Percentiles rank a stretch among this genome's conserved stretches.
phyloP scores from a whole-genome alignment of 2,113 vertebrate genomes.

The Bubo scandiacus region DNA sequence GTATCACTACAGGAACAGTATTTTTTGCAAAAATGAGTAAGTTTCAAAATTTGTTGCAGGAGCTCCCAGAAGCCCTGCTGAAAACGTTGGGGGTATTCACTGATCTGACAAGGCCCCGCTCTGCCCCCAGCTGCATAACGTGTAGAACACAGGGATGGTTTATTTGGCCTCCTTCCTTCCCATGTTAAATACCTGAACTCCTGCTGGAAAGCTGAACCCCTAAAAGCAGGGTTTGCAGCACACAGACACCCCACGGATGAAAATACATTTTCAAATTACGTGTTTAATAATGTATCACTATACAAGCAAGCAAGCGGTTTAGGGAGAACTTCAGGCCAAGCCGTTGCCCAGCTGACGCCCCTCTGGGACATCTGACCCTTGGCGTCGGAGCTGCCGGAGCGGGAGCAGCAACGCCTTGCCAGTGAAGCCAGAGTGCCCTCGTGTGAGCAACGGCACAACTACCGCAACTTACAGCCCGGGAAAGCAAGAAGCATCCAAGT shows the following conservation, averaged over 20 bases:
- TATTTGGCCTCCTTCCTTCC: not conserved
- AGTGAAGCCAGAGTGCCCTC: conserved; percentile 53
- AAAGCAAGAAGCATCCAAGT: not conserved
- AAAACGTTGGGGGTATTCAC: rapidly evolving
- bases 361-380: no score
- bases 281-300: not conserved
- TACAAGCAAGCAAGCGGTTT: not conserved
- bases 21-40: not conserved
- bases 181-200: not conserved
- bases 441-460: conserved; percentile 19
- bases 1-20: not conserved
- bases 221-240: not conserved
- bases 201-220: not conserved
- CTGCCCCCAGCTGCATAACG: not conserved
- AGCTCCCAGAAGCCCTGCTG: not conserved
- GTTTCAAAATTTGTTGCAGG: not conserved
- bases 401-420: not conserved
- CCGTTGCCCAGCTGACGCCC: rapidly evolving
- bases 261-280: not conserved
- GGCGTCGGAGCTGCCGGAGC: not conserved
- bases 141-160: no score
- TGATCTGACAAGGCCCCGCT: not conserved
- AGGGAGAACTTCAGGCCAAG: not conserved
- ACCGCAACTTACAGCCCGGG: not conserved
- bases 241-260: not conserved